Conservation (phyloP, 2,888 invertebrate species). For the Linyphia triangularis region DNA sequence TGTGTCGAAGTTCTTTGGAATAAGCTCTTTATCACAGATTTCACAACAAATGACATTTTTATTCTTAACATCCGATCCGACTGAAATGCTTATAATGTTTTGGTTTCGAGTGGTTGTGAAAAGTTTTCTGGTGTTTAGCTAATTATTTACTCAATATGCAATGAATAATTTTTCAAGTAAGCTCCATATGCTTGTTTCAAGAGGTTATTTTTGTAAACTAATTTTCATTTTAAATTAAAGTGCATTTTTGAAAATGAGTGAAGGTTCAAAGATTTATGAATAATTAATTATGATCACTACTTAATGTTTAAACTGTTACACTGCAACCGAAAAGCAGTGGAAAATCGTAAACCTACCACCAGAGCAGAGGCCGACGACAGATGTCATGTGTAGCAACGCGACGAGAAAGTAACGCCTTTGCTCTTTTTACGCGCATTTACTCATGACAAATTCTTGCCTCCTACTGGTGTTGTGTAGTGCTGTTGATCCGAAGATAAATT, state of each 20-base stretch:
- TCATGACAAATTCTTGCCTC: conserved; percentile 47
- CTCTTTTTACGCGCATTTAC: conserved; percentile 30
- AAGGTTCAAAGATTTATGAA: no score
- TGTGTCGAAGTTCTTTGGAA: background rate
- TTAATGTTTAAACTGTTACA: background rate
- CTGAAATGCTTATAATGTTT: no score
- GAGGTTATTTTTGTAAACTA: no score
- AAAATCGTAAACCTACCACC: conserved; percentile 26
- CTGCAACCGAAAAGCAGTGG: conserved; percentile 11
- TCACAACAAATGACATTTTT: background rate
- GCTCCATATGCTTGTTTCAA: no score
- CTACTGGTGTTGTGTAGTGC: conserved; percentile 41
- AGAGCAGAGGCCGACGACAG: conserved; percentile 61
- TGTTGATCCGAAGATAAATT: conserved; percentile 3
- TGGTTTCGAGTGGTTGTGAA: no score
- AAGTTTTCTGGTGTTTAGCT: no score
- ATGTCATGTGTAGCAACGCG: conserved; percentile 67
- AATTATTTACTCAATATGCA: no score
- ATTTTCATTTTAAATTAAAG: no score
- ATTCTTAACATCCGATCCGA: no score
- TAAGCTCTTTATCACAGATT: background rate
- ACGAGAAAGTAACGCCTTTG: conserved; percentile 43
- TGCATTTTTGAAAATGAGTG: no score
- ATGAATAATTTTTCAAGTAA: no score
- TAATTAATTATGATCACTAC: no score